phyloP scores from a whole-genome alignment of 2,888 invertebrate species.

The Lamellibrachia satsuma region DNA sequence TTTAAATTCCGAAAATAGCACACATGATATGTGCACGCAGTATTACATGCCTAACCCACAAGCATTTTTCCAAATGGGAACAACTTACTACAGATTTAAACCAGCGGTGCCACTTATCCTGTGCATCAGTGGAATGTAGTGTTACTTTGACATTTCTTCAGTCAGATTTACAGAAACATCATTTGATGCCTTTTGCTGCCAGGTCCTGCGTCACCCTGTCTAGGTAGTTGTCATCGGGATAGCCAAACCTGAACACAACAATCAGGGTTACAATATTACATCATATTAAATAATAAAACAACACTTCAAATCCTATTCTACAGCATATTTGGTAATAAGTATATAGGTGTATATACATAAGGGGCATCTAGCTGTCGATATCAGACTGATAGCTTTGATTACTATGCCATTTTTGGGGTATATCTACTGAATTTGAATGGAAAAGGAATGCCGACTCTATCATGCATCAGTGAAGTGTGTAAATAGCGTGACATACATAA shows the following conservation, averaged over 20 bases:
- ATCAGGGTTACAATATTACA: background rate
- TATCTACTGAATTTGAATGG: too few species aligned
- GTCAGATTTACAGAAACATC: background rate
- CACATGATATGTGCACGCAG: background rate
- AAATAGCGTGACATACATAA: too few species aligned
- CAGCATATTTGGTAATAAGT: too few species aligned
- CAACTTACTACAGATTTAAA: background rate
- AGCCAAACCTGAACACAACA: conserved; percentile 12
- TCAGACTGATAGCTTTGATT: too few species aligned
- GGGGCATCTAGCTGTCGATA: too few species aligned
- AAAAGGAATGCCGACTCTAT: too few species aligned
- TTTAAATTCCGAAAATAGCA: background rate
- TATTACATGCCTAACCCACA: background rate
- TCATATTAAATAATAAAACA: background rate
- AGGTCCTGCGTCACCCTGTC: background rate
- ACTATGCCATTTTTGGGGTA: too few species aligned
- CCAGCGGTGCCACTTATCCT: background rate
- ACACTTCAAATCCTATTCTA: too few species aligned
- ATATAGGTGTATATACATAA: too few species aligned
- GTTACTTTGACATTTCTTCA: background rate
- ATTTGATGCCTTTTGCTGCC: background rate
- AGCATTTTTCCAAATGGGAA: background rate
- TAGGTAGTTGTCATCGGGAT: background rate
- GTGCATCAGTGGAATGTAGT: background rate
- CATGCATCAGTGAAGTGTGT: too few species aligned